Conservation (phyloP, 2,113 vertebrate species). For the Petrocephalus zakoni region DNA sequence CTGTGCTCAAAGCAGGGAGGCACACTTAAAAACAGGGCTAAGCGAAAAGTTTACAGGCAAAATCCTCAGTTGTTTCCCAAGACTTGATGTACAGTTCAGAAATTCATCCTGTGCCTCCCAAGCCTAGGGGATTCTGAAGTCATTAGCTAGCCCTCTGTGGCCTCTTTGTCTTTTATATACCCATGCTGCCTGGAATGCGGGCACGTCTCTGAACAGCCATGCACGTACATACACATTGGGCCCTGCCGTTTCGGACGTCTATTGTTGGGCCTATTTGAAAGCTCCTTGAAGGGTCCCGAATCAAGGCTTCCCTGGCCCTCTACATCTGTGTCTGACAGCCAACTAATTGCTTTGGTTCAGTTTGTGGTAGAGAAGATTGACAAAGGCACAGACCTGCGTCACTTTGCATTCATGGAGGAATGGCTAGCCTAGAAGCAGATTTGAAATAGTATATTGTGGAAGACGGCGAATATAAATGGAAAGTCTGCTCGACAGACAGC, state of each 20-base stretch:
- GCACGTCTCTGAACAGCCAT: conserved; percentile 16
- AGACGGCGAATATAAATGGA: conserved; percentile 26
- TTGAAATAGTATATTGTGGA: conserved; percentile 32
- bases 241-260: conserved; percentile 42
- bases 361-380: conserved; percentile 36
- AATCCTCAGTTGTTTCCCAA: not conserved
- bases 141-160: conserved; percentile 13
- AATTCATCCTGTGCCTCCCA: conserved; percentile 33
- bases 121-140: conserved; percentile 37
- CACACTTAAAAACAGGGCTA: not conserved
- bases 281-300: conserved; percentile 43
- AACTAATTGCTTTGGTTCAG: conserved; percentile 43
- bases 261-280: conserved; percentile 42
- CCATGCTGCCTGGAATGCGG: conserved; percentile 32
- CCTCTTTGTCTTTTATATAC: not conserved
- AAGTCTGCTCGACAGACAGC: conserved; percentile 34
- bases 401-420: conserved; percentile 34
- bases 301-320: conserved; percentile 47
- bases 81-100: conserved; percentile 25
- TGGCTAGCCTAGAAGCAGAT: conserved; percentile 32
- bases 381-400: conserved; percentile 39
- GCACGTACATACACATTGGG: conserved; percentile 42
- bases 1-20: not conserved
- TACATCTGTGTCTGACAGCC: conserved; percentile 35
- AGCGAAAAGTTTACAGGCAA: not conserved